Conservation (phyloP, 2,797 vertebrate species). For the Oceanodroma leucorhoa region DNA sequence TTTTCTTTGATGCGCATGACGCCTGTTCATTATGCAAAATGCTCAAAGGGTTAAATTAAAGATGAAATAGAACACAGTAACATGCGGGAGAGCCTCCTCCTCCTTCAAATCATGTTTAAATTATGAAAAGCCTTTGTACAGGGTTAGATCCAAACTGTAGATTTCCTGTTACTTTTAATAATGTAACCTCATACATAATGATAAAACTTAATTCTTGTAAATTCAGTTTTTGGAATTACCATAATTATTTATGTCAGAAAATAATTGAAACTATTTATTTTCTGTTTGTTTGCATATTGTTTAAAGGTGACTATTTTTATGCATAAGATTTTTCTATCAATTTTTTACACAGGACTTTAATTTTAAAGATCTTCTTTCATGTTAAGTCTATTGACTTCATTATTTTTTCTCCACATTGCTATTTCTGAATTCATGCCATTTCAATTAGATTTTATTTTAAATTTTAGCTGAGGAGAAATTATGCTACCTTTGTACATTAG, state of each 20-base stretch:
- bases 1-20: background rate
- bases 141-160: constrained; percentile 39
- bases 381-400: background rate
- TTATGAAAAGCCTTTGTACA: constrained; percentile 48
- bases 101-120: constrained; percentile 53
- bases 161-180: constrained; percentile 61
- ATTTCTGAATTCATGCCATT: background rate
- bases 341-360: background rate
- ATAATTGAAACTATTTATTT: constrained; percentile 48
- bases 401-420: background rate
- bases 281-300: constrained; percentile 42
- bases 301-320: background rate
- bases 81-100: background rate
- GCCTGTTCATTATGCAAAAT: constrained; percentile 31
- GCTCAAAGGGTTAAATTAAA: constrained; percentile 66
- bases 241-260: constrained; percentile 59
- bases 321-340: background rate
- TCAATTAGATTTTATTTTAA: background rate
- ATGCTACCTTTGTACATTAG: background rate
- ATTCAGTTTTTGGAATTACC: constrained; percentile 53
- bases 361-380: background rate
- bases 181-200: constrained; percentile 63
- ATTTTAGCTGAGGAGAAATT: background rate
- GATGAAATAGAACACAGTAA: constrained; percentile 39
- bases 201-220: constrained; percentile 61